Conservation (phyloP, 2,797 vertebrate genomes). For the Eptatretus atami region DNA sequence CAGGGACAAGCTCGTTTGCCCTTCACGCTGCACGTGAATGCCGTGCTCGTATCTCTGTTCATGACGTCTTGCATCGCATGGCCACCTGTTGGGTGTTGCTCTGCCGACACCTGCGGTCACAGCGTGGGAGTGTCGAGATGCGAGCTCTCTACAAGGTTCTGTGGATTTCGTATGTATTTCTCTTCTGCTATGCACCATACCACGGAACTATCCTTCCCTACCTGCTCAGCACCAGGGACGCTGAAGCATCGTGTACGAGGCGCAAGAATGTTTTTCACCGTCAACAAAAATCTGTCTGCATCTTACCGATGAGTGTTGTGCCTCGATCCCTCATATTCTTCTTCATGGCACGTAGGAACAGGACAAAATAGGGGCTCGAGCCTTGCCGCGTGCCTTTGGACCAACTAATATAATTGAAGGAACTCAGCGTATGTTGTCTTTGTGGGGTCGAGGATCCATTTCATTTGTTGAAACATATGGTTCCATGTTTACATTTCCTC, state of each 20-base stretch:
- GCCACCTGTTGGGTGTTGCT: not conserved
- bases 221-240: not conserved
- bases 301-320: not conserved
- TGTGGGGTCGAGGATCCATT: no score
- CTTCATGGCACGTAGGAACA: not conserved
- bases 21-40: not conserved
- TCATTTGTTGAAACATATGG: no score
- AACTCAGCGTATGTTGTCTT: no score
- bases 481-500: no score
- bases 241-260: not conserved
- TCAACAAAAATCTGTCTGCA: constrained; percentile 1
- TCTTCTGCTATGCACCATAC: not conserved
- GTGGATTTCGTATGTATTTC: constrained; percentile 1
- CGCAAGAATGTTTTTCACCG: not conserved
- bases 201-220: not conserved
- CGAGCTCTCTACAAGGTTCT: constrained; percentile 2
- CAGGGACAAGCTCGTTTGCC: not conserved
- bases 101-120: not conserved
- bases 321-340: constrained; percentile 3
- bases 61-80: not conserved
- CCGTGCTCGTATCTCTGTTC: not conserved
- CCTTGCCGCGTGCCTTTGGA: no score
- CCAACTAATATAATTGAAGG: no score
- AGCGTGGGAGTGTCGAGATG: not conserved
- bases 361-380: no score